Percentiles rank a stretch among this genome's conserved stretches.
Evolutionary conservation across 2,888 invertebrate genomes (phyloP).

Genomic region (Tetanocera ferruginea): DNA sequence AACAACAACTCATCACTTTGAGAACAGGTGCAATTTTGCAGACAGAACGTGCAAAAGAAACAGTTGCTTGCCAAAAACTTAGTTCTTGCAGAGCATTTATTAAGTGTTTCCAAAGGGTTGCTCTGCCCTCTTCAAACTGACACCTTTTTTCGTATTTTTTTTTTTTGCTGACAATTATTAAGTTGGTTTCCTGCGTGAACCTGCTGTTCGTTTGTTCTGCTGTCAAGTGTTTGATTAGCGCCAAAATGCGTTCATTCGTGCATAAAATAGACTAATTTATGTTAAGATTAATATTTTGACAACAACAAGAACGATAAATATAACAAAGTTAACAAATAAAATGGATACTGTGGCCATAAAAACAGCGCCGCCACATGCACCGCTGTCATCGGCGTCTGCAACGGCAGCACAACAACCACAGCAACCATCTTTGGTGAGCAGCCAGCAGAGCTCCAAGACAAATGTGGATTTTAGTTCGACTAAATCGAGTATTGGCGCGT

Average conservation of each 20-base stretch:
- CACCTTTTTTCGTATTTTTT: too few relatives aligned
- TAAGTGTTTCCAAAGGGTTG: too few relatives aligned
- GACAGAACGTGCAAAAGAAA: background rate
- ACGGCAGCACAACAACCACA: slow-evolving; percentile 10
- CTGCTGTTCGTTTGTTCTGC: background rate
- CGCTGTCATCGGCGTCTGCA: slow-evolving; percentile 54
- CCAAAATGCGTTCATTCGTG: slow-evolving; percentile 24
- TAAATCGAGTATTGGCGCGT: slow-evolving; percentile 66
- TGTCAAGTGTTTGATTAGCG: background rate
- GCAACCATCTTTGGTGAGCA: background rate
- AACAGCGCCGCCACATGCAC: slow-evolving; percentile 65
- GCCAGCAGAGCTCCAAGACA: background rate
- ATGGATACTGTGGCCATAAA: slow-evolving; percentile 67
- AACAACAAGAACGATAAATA: slow-evolving; percentile 3
- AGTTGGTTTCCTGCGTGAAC: too few relatives aligned
- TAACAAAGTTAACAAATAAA: slow-evolving; percentile 25
- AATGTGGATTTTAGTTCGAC: slow-evolving; percentile 50
- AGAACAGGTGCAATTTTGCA: slow-evolving; percentile 18
- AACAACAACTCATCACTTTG: background rate
- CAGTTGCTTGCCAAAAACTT: slow-evolving; percentile 13
- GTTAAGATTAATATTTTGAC: background rate
- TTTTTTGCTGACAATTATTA: too few relatives aligned
- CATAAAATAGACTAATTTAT: slow-evolving; percentile 38
- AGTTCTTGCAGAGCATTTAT: too few relatives aligned
- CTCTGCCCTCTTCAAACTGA: too few relatives aligned